Evolutionary conservation across 2,888 invertebrate genomes (phyloP), one percentile per base, ranked within the genome.

Genomic region (Petrolisthes cinctipes): DNA sequence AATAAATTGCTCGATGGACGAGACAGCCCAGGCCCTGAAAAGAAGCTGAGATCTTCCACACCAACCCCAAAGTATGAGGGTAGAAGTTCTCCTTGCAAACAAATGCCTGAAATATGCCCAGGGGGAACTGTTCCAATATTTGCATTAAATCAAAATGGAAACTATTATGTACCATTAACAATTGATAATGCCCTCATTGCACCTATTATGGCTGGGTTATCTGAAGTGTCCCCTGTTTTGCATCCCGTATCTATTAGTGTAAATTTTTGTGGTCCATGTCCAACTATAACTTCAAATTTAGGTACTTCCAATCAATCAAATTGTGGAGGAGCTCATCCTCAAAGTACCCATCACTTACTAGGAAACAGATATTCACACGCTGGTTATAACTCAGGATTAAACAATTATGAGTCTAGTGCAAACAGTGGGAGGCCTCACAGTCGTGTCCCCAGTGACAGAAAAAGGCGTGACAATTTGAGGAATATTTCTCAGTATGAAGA

Each of bases 171-270:
- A 23, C 90, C 90, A n/a, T 80, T 90, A 56, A 89, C 90, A 53
- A 82, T 90, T n/a, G 89, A 90, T 54, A 82, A 86, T 17, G 66
- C 87, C n/a, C 82, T 90, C 6, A 78, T 90, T 57, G 87, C 90
- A 37, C 89, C 90, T 20, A 85, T 82, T 11, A 85, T 90, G 85
- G 61, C 87, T 20, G 76, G 85, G 2, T 56, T 86, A 54, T 79
- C 83, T 37, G 87, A 89, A 17, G 75, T 68, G 5, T 83, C 89
- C 37, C 90, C 90, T 14, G 84, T 90, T 79, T 80, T 90, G 23
- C 90, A 90, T 37, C 90, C 90, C 23, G 82, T 90, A 23, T 90
- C 90, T 20, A 90, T 90, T 14, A 85, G 85, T 85, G 90, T 90
- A 51, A 90, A 89, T 82, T 90, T 90, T 76, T 88, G 88, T 57